phyloP scores from a whole-genome alignment of 2,888 invertebrate species.

The Myopa testacea region DNA sequence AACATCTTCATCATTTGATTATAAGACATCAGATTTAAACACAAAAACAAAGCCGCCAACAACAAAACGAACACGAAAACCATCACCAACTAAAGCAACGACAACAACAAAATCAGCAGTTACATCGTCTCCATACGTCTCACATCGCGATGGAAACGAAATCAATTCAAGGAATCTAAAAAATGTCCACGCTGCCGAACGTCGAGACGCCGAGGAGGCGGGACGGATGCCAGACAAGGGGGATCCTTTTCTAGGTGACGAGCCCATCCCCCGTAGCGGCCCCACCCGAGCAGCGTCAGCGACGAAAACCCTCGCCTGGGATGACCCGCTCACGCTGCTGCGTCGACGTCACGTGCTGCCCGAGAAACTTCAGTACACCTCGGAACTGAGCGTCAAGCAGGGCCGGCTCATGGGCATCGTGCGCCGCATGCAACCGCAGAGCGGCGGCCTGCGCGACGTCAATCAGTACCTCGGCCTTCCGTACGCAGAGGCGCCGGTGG shows the following conservation, averaged over 20 bases:
- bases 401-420: slow-evolving; percentile 78
- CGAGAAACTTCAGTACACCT: slow-evolving; percentile 70
- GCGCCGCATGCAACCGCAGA: slow-evolving; percentile 73
- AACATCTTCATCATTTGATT: not conserved
- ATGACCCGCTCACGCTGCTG: slow-evolving; percentile 1
- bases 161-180: slow-evolving; percentile 41
- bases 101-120: slow-evolving; percentile 33
- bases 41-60: not conserved
- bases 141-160: slow-evolving; percentile 50
- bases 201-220: too few species aligned
- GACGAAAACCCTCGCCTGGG: not conserved
- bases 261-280: not conserved
- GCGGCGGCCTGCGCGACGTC: slow-evolving; percentile 74
- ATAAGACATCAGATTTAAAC: not conserved
- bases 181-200: too few species aligned
- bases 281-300: not conserved
- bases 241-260: slow-evolving; percentile 8
- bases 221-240: slow-evolving; percentile 26
- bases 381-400: slow-evolving; percentile 76
- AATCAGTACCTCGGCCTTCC: slow-evolving; percentile 85
- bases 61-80: not conserved
- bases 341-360: slow-evolving; percentile 61
- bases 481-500: slow-evolving; percentile 84
- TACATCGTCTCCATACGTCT: slow-evolving; percentile 39
- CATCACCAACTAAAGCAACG: slow-evolving; percentile 33